Conservation (phyloP, 1,140 invertebrate genomes). For the Hyphantria cunea region DNA sequence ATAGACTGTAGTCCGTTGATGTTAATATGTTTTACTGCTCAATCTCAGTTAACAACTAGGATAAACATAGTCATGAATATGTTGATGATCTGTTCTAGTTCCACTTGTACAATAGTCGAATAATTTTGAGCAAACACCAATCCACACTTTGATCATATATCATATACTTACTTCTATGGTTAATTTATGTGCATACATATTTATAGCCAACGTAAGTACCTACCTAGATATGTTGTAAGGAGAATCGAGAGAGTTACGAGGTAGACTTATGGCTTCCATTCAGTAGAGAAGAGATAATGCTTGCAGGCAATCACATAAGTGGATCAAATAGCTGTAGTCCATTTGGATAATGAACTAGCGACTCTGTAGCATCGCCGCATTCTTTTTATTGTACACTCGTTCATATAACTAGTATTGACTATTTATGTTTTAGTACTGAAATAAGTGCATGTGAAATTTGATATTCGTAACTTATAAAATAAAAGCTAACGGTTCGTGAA, state of each 20-base stretch:
- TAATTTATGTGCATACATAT: conserved; percentile 50
- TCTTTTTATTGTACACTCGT: conserved; percentile 68
- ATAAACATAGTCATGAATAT: no score
- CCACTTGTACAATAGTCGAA: no score
- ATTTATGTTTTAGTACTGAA: conserved; percentile 15
- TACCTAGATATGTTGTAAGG: conserved; percentile 63
- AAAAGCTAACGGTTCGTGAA: neutral
- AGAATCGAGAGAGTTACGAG: conserved; percentile 70
- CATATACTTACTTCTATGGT: conserved; percentile 24
- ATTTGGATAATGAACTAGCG: conserved; percentile 80
- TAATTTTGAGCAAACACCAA: neutral
- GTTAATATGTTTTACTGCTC: no score
- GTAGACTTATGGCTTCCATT: conserved; percentile 78
- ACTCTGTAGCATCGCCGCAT: conserved; percentile 61
- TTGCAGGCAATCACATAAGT: conserved; percentile 81
- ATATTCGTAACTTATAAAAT: conserved; percentile 17
- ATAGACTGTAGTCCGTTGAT: no score
- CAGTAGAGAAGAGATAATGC: conserved; percentile 76
- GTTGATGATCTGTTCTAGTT: no score
- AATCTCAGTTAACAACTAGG: no score
- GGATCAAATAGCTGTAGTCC: conserved; percentile 81
- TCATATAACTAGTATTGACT: conserved; percentile 46
- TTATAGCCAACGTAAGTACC: conserved; percentile 53
- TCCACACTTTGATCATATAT: neutral
- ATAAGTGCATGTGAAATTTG: conserved; percentile 9